Base-by-base conservation (phyloP, 1,140 invertebrate species). In the Monomorium pharaonis region DNA sequence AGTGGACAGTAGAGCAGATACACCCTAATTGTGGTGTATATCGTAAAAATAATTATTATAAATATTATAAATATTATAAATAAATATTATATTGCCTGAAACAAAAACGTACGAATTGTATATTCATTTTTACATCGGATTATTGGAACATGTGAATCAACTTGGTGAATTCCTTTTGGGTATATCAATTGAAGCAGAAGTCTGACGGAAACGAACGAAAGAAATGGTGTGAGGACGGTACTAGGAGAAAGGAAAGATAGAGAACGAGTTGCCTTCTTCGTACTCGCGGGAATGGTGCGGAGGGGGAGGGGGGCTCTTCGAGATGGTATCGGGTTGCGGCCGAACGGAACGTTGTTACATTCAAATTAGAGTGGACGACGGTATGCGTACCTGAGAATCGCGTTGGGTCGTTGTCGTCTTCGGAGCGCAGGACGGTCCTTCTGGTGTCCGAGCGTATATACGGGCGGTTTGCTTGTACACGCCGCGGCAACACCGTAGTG, bases 261-360 rank as follows among this genome's bases (percentile, higher is more conserved):
- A 80, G 18, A 60, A 69, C 24, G 83, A 47, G 27, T n/a, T n/a
- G n/a, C 27, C 42, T 62, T 75, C 81, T 51, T 51, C 72, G 44
- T 44, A 30, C 58, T 51, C 62, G 85, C 60, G 18, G 65, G 27
- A 37, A 37, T 56, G 51, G 62, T 16, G 24, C 54, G 44, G 33
- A 42, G 49, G 58, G 16, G 27, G 69, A n/a, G n/a, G n/a, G n/a
- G n/a, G n/a, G n/a, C n/a, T n/a, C 54, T 85, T 70, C 89, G 91
- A 95, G 94, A 95, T 95, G 92, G 90, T 95, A 95, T 95, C 94
- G 91, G 89, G 92, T 93, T 91, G 94, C 92, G 94, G 88, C 92
- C 92, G 90, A 95, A 95, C 93, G 93, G 92, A 94, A 95, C 94
- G 94, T 95, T 95, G 94, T 95, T 95, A 95, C 94, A 95, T 95